These are phyloP conservation scores for Melanostoma mellinum DNA, from an alignment of 2,888 invertebrate species.

Conservation along the genomic window DNA sequence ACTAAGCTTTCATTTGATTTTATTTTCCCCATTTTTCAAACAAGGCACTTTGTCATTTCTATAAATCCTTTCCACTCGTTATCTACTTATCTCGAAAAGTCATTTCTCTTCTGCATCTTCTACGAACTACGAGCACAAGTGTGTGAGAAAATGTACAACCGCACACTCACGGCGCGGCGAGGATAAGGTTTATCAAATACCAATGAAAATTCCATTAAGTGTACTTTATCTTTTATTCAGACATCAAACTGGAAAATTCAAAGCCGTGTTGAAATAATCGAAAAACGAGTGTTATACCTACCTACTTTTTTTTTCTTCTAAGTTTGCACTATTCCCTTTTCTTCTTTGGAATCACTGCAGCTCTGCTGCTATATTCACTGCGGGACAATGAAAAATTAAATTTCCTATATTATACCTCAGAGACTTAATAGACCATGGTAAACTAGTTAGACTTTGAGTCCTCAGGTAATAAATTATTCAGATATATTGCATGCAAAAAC, in stretches of 20 bases:
- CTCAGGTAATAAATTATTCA: constrained; percentile 64
- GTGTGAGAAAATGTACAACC: too few species aligned
- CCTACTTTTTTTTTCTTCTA: background rate
- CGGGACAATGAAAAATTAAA: constrained; percentile 63
- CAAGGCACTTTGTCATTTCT: too few species aligned
- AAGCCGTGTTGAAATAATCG: constrained; percentile 47
- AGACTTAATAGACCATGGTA: constrained; percentile 59
- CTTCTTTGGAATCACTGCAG: background rate
- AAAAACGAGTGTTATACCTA: constrained; percentile 19
- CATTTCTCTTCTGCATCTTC: too few species aligned
- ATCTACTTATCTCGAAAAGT: too few species aligned
- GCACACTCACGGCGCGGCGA: too few species aligned
- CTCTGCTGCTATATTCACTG: constrained; percentile 28
- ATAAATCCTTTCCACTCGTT: too few species aligned
- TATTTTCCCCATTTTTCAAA: too few species aligned
- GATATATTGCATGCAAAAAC: constrained; percentile 45
- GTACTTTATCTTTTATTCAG: constrained; percentile 47
- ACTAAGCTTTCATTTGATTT: too few species aligned
- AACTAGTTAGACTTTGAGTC: constrained; percentile 57
- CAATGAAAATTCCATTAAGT: constrained; percentile 49
- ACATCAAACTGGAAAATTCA: constrained; percentile 47
- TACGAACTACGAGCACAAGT: too few species aligned
- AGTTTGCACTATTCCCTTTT: too few species aligned
- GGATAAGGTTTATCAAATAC: too few species aligned
- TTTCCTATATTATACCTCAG: constrained; percentile 42